These are phyloP conservation scores for Vombatus ursinus DNA, from an alignment of 2,113 vertebrate genomes.

Conservation along the genomic window DNA sequence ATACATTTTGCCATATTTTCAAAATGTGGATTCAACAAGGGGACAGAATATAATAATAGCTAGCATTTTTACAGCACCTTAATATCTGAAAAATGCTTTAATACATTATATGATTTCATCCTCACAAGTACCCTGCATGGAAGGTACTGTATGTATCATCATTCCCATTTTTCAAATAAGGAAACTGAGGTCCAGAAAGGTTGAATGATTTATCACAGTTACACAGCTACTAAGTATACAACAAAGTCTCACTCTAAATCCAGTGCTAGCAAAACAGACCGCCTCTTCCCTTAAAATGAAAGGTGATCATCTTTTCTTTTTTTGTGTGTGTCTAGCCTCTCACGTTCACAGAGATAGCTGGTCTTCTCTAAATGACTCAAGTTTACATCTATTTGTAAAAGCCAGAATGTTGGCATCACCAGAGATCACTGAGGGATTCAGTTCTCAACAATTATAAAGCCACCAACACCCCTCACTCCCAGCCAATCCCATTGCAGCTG, in stretches of 20 bases:
- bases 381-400: background rate
- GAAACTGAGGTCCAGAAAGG: background rate
- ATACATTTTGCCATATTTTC: background rate
- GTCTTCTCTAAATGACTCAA: background rate
- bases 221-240: background rate
- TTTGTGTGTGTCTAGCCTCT: background rate
- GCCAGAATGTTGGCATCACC: background rate
- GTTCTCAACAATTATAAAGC: background rate
- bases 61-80: background rate
- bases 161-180: background rate
- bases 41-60: background rate
- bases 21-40: slow-evolving; percentile 27
- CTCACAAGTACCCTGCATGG: background rate
- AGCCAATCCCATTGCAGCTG: background rate
- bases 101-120: background rate
- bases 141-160: background rate
- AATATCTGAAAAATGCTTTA: background rate
- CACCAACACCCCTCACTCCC: background rate
- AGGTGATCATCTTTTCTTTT: background rate
- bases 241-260: background rate
- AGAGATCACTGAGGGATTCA: background rate
- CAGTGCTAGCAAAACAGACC: background rate
- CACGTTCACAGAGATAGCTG: slow-evolving; percentile 5
- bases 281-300: background rate
- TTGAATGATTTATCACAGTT: background rate